Evolutionary conservation across 2,113 vertebrate species (phyloP).

Genomic region (Hemichromis elongatus): DNA sequence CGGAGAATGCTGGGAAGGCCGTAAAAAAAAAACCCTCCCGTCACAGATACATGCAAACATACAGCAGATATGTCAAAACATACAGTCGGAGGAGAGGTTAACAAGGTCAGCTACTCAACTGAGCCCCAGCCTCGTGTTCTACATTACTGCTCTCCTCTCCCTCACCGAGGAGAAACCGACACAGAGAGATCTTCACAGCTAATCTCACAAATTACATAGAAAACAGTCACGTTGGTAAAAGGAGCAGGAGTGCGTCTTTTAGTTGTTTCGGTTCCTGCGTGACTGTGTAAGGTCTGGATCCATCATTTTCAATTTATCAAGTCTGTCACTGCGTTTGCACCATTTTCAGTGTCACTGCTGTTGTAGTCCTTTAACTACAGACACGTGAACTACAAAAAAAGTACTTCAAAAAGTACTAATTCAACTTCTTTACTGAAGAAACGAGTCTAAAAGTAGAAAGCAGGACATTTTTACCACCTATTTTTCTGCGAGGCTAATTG

Average conservation of each 20-base stretch:
- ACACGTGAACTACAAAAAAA: background rate
- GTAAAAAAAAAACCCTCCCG: background rate
- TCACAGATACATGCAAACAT: slow-evolving; percentile 45
- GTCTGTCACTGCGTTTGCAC: background rate
- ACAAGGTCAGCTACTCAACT: background rate
- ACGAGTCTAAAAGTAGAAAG: too few species aligned
- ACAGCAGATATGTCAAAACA: slow-evolving; percentile 35
- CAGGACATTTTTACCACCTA: too few species aligned
- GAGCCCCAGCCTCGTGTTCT: background rate
- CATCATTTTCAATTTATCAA: background rate
- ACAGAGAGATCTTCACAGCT: background rate
- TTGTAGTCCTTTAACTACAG: background rate
- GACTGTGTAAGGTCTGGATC: background rate
- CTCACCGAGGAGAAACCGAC: background rate
- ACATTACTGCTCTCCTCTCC: background rate
- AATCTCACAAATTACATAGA: background rate
- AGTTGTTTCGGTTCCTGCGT: background rate
- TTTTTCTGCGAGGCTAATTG: too few species aligned
- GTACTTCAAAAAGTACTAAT: too few species aligned
- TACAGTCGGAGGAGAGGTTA: background rate
- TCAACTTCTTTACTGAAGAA: too few species aligned
- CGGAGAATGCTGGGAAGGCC: background rate
- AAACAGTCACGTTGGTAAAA: background rate
- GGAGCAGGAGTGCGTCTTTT: background rate
- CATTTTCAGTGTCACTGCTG: background rate